Conservation (phyloP, 2,113 vertebrate species). For the Nyctibius bracteatus region DNA sequence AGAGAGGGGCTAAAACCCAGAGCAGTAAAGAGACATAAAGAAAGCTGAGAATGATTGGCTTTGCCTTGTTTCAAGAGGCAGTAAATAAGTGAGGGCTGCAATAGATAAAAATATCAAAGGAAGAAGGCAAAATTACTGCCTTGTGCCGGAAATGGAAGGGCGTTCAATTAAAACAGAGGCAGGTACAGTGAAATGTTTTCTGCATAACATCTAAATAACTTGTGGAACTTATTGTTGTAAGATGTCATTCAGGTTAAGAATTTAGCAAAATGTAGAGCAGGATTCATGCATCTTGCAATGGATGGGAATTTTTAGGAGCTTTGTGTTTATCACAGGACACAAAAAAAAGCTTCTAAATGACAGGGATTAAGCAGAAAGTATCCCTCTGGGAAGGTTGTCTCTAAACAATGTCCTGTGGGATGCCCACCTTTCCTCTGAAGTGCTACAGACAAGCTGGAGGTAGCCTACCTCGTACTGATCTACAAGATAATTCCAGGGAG, state of each 20-base stretch:
- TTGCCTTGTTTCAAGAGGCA: not conserved
- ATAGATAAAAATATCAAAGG: not conserved
- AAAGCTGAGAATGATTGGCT: not conserved
- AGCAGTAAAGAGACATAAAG: not conserved
- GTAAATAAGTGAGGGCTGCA: not conserved
- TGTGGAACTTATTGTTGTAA: not conserved
- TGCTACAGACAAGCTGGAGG: not conserved
- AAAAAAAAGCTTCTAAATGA: not conserved
- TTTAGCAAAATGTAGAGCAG: not conserved
- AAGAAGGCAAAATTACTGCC: not conserved
- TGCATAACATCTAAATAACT: not conserved
- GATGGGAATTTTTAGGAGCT: not conserved
- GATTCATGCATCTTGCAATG: not conserved
- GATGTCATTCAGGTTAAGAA: not conserved
- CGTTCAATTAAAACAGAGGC: not conserved
- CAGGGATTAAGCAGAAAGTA: not conserved
- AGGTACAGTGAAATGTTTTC: not conserved
- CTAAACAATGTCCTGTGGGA: not conserved
- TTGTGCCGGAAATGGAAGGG: not conserved
- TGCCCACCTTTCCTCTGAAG: not conserved
- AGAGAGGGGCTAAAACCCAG: not conserved
- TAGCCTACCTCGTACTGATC: not conserved
- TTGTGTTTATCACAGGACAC: not conserved
- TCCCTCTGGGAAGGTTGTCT: not conserved
- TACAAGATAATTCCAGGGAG: not conserved